A percentile compares a stretch with the other conserved stretches of the same genome.
Evolutionary conservation across 2,888 invertebrate species (phyloP).

Genomic region (Blastobasis adustella): DNA sequence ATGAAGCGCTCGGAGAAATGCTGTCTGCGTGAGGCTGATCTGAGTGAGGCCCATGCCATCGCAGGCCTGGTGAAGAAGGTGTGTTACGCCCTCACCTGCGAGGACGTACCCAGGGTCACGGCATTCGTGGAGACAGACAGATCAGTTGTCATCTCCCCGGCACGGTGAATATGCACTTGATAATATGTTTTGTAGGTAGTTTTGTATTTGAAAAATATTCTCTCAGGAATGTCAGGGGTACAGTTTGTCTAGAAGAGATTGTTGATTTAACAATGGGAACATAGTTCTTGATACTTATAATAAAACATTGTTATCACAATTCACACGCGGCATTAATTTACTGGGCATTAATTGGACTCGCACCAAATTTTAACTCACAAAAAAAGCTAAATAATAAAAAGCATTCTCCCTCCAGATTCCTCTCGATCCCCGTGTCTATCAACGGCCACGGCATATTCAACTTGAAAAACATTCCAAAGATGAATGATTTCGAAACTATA

Average conservation of each 20-base stretch:
- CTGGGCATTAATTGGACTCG: too few relatives aligned
- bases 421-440: conserved; percentile 57
- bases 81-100: conserved; percentile 49
- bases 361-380: too few relatives aligned
- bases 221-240: too few relatives aligned
- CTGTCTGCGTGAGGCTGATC: conserved; percentile 40
- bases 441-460: conserved; percentile 57
- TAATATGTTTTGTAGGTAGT: conserved; percentile 2
- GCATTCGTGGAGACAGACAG: conserved; percentile 58
- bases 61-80: conserved; percentile 54
- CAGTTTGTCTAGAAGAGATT: too few relatives aligned
- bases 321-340: too few relatives aligned
- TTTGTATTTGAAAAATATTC: not conserved
- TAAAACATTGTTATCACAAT: too few relatives aligned
- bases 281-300: too few relatives aligned
- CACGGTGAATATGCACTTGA: conserved; percentile 33
- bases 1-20: conserved; percentile 35
- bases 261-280: too few relatives aligned
- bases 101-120: conserved; percentile 47
- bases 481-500: conserved; percentile 53
- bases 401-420: conserved; percentile 52
- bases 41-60: conserved; percentile 63
- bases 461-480: conserved; percentile 61
- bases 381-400: too few relatives aligned
- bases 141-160: conserved; percentile 50